A percentile compares a stretch with the other conserved stretches of the same genome.
Conservation (phyloP, 2,888 invertebrate species). For the Diarsia brunnea region DNA sequence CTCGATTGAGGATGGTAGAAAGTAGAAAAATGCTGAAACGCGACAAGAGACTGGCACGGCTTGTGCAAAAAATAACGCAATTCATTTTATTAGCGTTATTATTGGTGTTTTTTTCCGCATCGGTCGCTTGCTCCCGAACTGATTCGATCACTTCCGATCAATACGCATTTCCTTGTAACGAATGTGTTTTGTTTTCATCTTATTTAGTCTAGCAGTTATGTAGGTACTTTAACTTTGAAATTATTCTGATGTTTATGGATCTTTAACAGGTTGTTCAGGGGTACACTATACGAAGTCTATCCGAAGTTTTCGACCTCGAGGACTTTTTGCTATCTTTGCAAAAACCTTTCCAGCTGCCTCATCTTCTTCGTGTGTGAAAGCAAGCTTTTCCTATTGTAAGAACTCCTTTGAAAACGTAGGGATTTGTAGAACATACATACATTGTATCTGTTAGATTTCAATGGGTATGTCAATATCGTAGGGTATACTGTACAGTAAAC, state of each 20-base stretch:
- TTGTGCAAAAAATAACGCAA: constrained; percentile 4
- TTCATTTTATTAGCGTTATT: constrained; percentile 2
- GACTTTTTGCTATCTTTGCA: too few species aligned
- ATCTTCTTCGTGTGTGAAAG: constrained; percentile 1
- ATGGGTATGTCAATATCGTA: background rate
- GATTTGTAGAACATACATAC: background rate
- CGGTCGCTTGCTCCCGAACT: background rate
- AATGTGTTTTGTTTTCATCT: constrained; percentile 1
- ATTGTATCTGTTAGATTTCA: constrained; percentile 14
- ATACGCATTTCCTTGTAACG: constrained; percentile 1
- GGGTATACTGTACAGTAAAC: background rate
- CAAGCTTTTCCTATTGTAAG: background rate
- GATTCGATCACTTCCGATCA: constrained; percentile 11
- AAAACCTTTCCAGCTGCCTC: background rate
- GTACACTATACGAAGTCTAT: too few species aligned
- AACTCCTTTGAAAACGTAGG: constrained; percentile 9
- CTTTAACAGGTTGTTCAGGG: too few species aligned
- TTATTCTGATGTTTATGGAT: too few species aligned
- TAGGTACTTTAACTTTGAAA: background rate
- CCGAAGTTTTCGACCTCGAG: too few species aligned
- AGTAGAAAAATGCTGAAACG: constrained; percentile 7
- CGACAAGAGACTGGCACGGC: background rate
- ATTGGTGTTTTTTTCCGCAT: background rate
- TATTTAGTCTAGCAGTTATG: background rate
- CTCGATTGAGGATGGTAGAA: background rate